Evolutionary conservation across 1,140 invertebrate species (phyloP), one percentile per base, ranked within the genome.

Genomic region (Aethina tumida): DNA sequence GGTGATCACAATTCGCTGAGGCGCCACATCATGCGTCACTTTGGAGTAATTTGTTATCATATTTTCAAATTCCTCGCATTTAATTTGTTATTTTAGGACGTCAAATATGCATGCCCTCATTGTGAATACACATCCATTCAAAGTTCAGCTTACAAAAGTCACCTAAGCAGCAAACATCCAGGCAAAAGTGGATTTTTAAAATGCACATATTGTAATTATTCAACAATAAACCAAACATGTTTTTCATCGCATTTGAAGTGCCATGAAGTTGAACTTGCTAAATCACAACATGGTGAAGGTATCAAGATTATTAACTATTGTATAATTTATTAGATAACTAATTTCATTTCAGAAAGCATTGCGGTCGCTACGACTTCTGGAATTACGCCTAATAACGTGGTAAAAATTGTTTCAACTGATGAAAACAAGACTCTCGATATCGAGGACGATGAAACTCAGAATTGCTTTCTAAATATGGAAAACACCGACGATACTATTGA

Each of bases 11-110:
- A 82, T 59, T 79, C 77, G 2, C 58, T 82, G 15, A 50, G 84
- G 42, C 71, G 82, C 13, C 84, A 87, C 54, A 70, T 74, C 44
- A 77, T 84, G 64, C 68, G 80, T 39, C 86, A 90, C 50, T 77
- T 78, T 5, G 83, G 82, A 24, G 66, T 70, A 34, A 25, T 33
- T 33, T 20, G 8, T 18, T 30, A 21, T 29, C 19, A 6, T 29
- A 20, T 39, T 19, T 27, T 12, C n/a, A 35, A n/a, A 34, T n/a
- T 35, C 14, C 33, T 34, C 9, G 7, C 5, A 36, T 5, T 31
- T 30, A 13, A 22, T 31, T 21, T 10, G 20, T 24, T 27, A 9
- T 50, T 51, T 34, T 41, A 56, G 53, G 34, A 31, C 9, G 40
- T 18, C 12, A 45, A 43, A 2, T 84, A 84, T 53, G 68, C 71